Percentiles rank a stretch among this genome's conserved stretches.
These are phyloP conservation scores for Cyclophora punctaria DNA, from an alignment of 2,888 invertebrate genomes.

Conservation along the genomic window DNA sequence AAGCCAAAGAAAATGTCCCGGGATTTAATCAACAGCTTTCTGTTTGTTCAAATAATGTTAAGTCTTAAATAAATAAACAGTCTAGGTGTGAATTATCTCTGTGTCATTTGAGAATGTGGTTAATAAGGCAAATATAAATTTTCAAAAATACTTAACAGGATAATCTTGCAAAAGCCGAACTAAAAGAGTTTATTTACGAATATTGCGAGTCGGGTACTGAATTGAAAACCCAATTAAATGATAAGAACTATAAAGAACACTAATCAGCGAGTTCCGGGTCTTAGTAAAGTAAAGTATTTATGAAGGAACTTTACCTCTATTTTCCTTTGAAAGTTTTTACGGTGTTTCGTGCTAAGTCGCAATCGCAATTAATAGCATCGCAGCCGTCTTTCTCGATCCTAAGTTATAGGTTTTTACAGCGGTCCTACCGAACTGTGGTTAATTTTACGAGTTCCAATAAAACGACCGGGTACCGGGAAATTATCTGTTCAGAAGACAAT, in stretches of 20 bases:
- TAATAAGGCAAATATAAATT: too few relatives aligned
- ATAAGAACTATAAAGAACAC: too few relatives aligned
- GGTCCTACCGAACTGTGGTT: conserved; percentile 31
- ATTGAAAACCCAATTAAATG: conserved; percentile 1
- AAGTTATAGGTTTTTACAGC: conserved; percentile 17
- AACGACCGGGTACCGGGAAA: conserved; percentile 40
- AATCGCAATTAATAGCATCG: conserved; percentile 21
- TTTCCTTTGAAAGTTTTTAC: conserved; percentile 1
- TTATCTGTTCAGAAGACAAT: conserved; percentile 58
- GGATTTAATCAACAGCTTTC: conserved; percentile 32
- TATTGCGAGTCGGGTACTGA: conserved; percentile 2
- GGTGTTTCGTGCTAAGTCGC: conserved; percentile 10
- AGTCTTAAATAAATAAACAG: conserved; percentile 17
- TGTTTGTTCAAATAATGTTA: conserved; percentile 23
- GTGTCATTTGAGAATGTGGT: too few relatives aligned
- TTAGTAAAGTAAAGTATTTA: conserved; percentile 15
- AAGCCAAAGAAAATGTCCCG: conserved; percentile 27
- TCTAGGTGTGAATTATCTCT: too few relatives aligned
- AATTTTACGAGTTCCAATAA: conserved; percentile 47
- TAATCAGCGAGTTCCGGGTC: background rate
- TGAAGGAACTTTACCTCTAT: conserved; percentile 3
- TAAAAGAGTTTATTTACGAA: too few relatives aligned
- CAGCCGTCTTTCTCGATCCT: conserved; percentile 17
- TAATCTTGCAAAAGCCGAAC: too few relatives aligned
- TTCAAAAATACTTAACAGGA: too few relatives aligned